These are phyloP conservation scores for Cylas formicarius DNA, from an alignment of 1,140 invertebrate genomes.

Conservation along the genomic window DNA sequence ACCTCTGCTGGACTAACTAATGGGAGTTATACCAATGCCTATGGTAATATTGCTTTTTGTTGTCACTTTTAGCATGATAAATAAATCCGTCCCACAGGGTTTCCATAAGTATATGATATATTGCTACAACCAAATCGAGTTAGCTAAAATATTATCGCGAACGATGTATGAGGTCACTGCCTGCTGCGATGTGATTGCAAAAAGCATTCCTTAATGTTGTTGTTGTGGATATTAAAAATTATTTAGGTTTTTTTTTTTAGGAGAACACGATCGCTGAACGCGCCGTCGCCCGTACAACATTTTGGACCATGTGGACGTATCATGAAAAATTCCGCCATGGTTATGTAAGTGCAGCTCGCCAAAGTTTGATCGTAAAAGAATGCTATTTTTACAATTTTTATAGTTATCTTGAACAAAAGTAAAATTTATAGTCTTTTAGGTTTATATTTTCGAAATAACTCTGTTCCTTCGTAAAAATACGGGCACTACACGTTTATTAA, in stretches of 20 bases:
- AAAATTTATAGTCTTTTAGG: background rate
- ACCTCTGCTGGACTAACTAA: no score
- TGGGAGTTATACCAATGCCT: background rate
- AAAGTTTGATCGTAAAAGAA: no score
- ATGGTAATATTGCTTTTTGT: background rate
- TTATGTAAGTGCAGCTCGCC: constrained; percentile 94
- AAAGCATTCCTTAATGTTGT: background rate
- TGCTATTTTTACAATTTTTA: no score
- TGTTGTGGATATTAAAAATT: background rate
- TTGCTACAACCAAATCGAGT: background rate
- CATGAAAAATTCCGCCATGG: constrained; percentile 93
- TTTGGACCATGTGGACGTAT: constrained; percentile 94
- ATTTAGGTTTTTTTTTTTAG: constrained; percentile 52
- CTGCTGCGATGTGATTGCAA: background rate
- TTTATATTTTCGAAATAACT: no score
- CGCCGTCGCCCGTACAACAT: constrained; percentile 86
- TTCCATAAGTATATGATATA: background rate
- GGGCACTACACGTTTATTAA: no score
- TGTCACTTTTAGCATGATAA: background rate
- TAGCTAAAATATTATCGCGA: background rate
- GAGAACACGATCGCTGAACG: constrained; percentile 86
- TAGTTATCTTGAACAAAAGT: background rate
- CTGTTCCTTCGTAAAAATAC: no score
- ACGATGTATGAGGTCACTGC: background rate
- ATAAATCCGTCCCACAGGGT: background rate